phyloP scores from a whole-genome alignment of 2,113 vertebrate genomes.

The Gnathonemus echidnorhynchus region DNA sequence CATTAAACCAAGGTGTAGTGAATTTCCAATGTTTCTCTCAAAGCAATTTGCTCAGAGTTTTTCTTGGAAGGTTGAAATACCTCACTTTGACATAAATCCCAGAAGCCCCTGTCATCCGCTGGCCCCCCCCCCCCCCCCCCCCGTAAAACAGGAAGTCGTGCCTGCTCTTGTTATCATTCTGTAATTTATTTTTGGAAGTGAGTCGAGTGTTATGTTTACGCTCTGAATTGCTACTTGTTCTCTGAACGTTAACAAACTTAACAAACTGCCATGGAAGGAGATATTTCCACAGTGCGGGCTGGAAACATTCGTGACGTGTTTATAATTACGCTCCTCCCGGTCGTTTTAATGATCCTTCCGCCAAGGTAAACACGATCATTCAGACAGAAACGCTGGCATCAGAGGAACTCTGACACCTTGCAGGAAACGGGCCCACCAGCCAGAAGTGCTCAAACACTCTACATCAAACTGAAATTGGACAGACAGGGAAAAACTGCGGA shows the following conservation, averaged over 20 bases:
- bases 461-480: not conserved
- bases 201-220: not conserved
- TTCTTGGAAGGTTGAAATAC: not conserved
- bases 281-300: conserved; percentile 25
- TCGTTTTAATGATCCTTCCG: conserved; percentile 35
- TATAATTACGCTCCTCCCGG: conserved; percentile 45
- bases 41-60: not conserved
- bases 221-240: conserved; percentile 50
- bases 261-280: conserved; percentile 14
- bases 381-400: conserved; percentile 36
- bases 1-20: not conserved
- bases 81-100: not conserved
- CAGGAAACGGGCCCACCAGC: not conserved
- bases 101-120: not conserved
- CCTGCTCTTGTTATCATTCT: conserved; percentile 6
- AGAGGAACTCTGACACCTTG: conserved; percentile 32
- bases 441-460: not conserved
- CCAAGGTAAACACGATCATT: conserved; percentile 17
- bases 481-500: not conserved
- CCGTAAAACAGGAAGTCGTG: not conserved
- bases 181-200: conserved; percentile 17
- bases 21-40: not conserved
- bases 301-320: conserved; percentile 37
- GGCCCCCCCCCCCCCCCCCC: not conserved
- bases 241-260: conserved; percentile 32